Evolutionary conservation across 2,888 invertebrate species (phyloP), one percentile per base, ranked within the genome.

Genomic region (Hoplodrina ambigua): DNA sequence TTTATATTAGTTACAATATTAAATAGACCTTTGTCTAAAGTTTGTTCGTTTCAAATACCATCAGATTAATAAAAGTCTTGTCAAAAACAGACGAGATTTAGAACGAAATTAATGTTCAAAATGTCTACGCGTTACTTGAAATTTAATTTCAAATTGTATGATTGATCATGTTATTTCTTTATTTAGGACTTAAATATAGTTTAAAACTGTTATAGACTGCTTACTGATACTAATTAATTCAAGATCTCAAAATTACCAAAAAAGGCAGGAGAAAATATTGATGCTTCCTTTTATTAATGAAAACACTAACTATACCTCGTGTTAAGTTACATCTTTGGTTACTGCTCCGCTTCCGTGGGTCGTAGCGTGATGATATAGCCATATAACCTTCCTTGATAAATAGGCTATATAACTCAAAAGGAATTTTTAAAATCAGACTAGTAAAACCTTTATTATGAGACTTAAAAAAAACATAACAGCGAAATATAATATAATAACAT

Each of bases 71-170:
- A 59, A 30, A 46, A 72, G 46, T 56, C 77, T 68, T 65, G 64
- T 78, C 78, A 72, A 66, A 72, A 72, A 65, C 78, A 78, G 69
- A 52, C 52, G 58, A 54, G 54, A 62, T 63, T 81, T 37, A 33
- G 30, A 60, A 60, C 56, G 57, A 67, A 78, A 72, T 78, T 67
- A 64, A 78, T 78, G 60, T 63, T 61, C n/a, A 60, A 59, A 70
- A 59, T 62, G 50, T 61, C 57, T 52, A 49, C 52, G 50, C 59
- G 46, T 41, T 77, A 77, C 44, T 62, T 11, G 49, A 70, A 81
- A 64, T 65, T 78, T 53, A 49, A 81, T 70, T 81, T 65, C 33
- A 62, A 58, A 77, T 61, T 33, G 17, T 49, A 15, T 65, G 78
- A 70, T 77, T 70, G 55, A 59, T 62, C 25, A 37, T 60, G 33